Percentiles rank a stretch among this genome's conserved stretches.
These are phyloP conservation scores for Mus caroli DNA, from an alignment of 2,797 vertebrate species.

Conservation along the genomic window DNA sequence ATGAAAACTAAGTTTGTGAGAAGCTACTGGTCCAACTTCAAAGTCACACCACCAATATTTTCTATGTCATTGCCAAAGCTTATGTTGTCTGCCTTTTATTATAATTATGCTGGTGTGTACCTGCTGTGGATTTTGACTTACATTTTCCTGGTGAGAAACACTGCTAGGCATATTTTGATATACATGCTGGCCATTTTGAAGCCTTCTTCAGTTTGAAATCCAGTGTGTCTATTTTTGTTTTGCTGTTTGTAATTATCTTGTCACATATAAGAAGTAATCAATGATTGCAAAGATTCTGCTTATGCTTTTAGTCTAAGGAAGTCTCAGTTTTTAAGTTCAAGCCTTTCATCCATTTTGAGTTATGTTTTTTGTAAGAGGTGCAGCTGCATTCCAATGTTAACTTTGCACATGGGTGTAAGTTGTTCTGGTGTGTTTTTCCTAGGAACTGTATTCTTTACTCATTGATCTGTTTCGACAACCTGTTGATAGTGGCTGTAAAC, in stretches of 20 bases:
- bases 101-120: not conserved
- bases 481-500: not conserved
- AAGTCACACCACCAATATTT: not conserved
- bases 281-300: not conserved
- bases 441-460: not conserved
- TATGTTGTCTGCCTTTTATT: not conserved
- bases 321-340: constrained; percentile 2
- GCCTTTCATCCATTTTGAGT: constrained; percentile 23
- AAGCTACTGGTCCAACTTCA: not conserved
- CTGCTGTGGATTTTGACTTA: not conserved
- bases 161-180: not conserved
- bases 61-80: not conserved
- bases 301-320: constrained; percentile 20
- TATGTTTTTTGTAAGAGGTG: rapidly evolving
- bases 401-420: not conserved
- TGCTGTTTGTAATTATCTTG: not conserved
- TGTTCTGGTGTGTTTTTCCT: not conserved
- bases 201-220: not conserved
- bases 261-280: not conserved
- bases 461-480: not conserved
- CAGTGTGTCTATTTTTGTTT: constrained; percentile 12
- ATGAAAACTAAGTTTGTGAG: not conserved
- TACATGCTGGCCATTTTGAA: not conserved
- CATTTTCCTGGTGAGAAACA: not conserved
- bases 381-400: not conserved